Conservation (phyloP, 2,797 vertebrate species). For the Aplochiton taeniatus region DNA sequence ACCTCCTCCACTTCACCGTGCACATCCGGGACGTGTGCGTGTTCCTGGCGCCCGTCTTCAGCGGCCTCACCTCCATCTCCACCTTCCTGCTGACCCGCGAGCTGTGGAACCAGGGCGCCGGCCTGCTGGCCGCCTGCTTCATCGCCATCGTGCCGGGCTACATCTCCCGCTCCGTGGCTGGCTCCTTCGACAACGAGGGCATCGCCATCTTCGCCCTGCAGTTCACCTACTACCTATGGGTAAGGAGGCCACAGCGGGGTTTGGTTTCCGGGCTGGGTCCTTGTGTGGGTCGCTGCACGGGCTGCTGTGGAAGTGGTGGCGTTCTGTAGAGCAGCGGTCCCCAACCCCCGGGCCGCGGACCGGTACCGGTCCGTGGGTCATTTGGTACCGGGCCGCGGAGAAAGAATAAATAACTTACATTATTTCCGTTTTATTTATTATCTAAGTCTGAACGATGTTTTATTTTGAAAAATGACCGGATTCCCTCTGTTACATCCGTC, state of each 20-base stretch:
- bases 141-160: slow-evolving; percentile 98
- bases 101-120: slow-evolving; percentile 97
- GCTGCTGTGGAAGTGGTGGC: too few relatives aligned
- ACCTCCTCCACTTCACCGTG: slow-evolving; percentile 94
- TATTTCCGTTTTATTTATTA: too few relatives aligned
- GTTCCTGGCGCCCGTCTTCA: slow-evolving; percentile 96
- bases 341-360: too few relatives aligned
- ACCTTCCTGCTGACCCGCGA: slow-evolving; percentile 96
- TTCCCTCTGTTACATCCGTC: too few relatives aligned
- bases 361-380: too few relatives aligned
- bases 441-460: too few relatives aligned
- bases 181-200: slow-evolving; percentile 98
- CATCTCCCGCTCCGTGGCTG: slow-evolving; percentile 96
- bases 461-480: too few relatives aligned
- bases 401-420: too few relatives aligned
- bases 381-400: too few relatives aligned
- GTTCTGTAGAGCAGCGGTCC: too few relatives aligned
- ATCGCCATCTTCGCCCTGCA: slow-evolving; percentile 98
- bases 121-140: slow-evolving; percentile 96
- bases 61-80: slow-evolving; percentile 95
- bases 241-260: slow-evolving; percentile 66
- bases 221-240: slow-evolving; percentile 99
- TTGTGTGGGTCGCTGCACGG: too few relatives aligned
- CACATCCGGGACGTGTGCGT: slow-evolving; percentile 98
- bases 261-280: too few relatives aligned